Percentiles rank a stretch among this genome's conserved stretches.
Conservation (phyloP, 1,140 invertebrate species). For the Lepidurus apus region DNA sequence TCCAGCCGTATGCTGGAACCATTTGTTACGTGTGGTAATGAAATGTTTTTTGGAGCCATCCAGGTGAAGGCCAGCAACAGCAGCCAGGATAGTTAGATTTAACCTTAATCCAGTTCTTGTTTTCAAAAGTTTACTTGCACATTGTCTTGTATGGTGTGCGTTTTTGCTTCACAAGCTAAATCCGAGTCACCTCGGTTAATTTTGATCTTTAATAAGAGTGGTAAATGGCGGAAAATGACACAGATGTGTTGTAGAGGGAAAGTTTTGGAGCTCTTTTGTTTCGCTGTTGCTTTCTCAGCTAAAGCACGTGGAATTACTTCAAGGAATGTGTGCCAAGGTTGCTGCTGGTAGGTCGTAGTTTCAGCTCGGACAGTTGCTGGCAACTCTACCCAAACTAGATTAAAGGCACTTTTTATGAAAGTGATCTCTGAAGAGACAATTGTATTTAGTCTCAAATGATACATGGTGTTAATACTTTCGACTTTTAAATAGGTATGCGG, state of each 20-base stretch:
- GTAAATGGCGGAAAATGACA: not conserved
- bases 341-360: not conserved
- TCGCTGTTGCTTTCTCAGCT: not conserved
- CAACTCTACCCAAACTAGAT: not conserved
- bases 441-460: conserved; percentile 25
- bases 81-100: too few species aligned
- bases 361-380: not conserved
- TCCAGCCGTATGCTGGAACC: too few species aligned
- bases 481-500: conserved; percentile 31
- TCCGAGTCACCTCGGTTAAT: too few species aligned
- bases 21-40: too few species aligned
- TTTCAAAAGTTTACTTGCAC: too few species aligned
- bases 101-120: too few species aligned
- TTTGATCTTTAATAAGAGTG: not conserved
- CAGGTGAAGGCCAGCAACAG: too few species aligned
- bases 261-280: not conserved
- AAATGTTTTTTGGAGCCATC: too few species aligned
- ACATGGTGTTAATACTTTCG: conserved; percentile 30
- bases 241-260: not conserved
- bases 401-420: too few species aligned
- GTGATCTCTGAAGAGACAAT: too few species aligned
- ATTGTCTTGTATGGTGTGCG: too few species aligned
- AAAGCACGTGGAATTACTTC: not conserved
- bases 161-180: too few species aligned
- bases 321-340: conserved; percentile 4